Evolutionary conservation across 1,140 invertebrate species (phyloP).

Genomic region (Xylocopa sonorina): DNA sequence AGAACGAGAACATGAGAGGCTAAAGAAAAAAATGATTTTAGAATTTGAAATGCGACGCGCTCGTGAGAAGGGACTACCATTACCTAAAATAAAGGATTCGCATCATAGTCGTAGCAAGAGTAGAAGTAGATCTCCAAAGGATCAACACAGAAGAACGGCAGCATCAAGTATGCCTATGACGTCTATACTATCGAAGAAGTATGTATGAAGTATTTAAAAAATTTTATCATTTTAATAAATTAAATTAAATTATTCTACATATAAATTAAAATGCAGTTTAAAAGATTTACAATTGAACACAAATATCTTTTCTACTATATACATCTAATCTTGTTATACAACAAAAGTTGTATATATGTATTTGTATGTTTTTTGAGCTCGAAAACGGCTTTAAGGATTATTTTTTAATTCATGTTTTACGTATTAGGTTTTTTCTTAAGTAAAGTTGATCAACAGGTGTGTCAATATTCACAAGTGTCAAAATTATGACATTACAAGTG

Average conservation of each 20-base stretch:
- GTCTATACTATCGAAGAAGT: slow-evolving; percentile 65
- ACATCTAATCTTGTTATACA: too few relatives aligned
- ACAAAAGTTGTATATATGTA: too few relatives aligned
- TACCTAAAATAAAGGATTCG: slow-evolving; percentile 2
- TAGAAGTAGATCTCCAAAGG: slow-evolving; percentile 41
- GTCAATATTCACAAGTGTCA: too few relatives aligned
- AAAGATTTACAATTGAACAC: too few relatives aligned
- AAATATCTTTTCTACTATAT: too few relatives aligned
- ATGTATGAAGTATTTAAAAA: background rate
- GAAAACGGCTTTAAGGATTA: too few relatives aligned
- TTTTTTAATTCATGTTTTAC: too few relatives aligned
- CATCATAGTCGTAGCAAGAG: slow-evolving; percentile 40
- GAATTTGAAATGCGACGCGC: slow-evolving; percentile 54
- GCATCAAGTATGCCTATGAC: slow-evolving; percentile 23
- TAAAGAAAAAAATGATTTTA: slow-evolving; percentile 56
- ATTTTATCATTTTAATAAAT: background rate
- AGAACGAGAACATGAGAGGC: slow-evolving; percentile 48
- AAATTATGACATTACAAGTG: too few relatives aligned
- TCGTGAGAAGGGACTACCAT: slow-evolving; percentile 26
- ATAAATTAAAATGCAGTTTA: background rate
- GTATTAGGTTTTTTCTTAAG: too few relatives aligned
- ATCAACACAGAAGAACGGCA: slow-evolving; percentile 24
- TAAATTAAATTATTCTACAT: background rate
- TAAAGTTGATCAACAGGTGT: too few relatives aligned
- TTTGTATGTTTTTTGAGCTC: too few relatives aligned